phyloP scores from a whole-genome alignment of 2,888 invertebrate genomes.

The Liodrosophila aerea region DNA sequence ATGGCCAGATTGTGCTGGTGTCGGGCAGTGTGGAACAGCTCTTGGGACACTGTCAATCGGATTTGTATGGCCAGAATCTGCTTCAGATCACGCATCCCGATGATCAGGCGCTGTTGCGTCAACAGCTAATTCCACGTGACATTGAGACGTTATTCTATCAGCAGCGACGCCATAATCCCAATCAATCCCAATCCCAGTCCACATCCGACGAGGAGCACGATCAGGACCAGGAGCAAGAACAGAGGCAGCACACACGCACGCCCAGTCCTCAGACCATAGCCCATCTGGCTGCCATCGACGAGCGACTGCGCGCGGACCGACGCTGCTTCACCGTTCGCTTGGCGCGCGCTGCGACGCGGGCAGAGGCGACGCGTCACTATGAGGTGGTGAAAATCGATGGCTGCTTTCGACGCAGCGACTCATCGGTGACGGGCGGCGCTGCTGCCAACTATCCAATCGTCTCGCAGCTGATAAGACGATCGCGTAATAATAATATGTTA shows the following conservation, averaged over 20 bases:
- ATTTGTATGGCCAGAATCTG: conserved; percentile 91
- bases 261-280: conserved; percentile 64
- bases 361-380: conserved; percentile 87
- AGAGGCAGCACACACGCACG: conserved; percentile 27
- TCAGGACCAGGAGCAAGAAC: conserved; percentile 4
- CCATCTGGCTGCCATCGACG: conserved; percentile 75
- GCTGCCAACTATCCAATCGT: conserved; percentile 83
- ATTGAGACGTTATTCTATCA: conserved; percentile 80
- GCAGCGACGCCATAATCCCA: conserved; percentile 32
- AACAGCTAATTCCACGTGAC: conserved; percentile 85
- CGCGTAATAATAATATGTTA: conserved; percentile 79
- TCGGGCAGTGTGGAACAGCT: conserved; percentile 94
- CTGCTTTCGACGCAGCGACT: conserved; percentile 85
- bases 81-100: conserved; percentile 90
- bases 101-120: conserved; percentile 88
- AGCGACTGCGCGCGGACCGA: conserved; percentile 82
- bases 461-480: conserved; percentile 83
- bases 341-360: conserved; percentile 87
- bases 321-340: conserved; percentile 85
- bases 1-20: conserved; percentile 92
- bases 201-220: conserved; percentile 21
- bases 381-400: conserved; percentile 88
- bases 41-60: conserved; percentile 93
- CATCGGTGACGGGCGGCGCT: conserved; percentile 83
- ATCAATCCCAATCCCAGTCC: conserved; percentile 35